Percentiles rank a stretch among this genome's conserved stretches.
Conservation (phyloP, 92 coral and sea anemone species). For the Ricordea florida region DNA sequence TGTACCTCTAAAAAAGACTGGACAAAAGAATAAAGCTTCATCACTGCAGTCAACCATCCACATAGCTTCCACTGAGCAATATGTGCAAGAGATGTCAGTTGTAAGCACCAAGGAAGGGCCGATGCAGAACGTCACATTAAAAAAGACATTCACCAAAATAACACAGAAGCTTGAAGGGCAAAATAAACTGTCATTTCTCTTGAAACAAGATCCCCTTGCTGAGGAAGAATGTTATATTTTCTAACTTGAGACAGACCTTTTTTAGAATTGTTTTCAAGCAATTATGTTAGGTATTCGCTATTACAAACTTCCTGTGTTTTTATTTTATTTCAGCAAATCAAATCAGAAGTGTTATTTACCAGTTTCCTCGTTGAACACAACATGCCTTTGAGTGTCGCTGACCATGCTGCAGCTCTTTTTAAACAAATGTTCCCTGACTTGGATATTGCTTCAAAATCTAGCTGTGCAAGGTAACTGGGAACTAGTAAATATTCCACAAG, state of each 20-base stretch:
- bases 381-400: constrained; percentile 20
- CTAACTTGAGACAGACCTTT: constrained; percentile 6
- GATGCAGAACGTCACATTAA: constrained; percentile 38
- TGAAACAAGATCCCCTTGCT: constrained; percentile 22
- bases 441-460: constrained; percentile 18
- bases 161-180: constrained; percentile 34
- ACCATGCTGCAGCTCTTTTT: constrained; percentile 34
- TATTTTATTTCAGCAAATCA: constrained; percentile 37
- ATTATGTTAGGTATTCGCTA: constrained; percentile 21
- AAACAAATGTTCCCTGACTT: constrained; percentile 36
- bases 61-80: constrained; percentile 48
- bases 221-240: constrained; percentile 2
- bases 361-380: constrained; percentile 45
- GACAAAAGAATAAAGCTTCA: constrained; percentile 41
- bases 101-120: constrained; percentile 55
- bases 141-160: constrained; percentile 15
- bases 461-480: constrained; percentile 34
- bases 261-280: not conserved
- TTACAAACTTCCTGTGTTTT: constrained; percentile 26
- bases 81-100: constrained; percentile 29
- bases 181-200: constrained; percentile 30
- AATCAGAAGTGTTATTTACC: constrained; percentile 45
- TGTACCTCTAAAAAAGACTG: constrained; percentile 31
- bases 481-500: too few species aligned
- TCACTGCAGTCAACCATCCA: constrained; percentile 47